Percentiles rank a stretch among this genome's conserved stretches.
These are phyloP conservation scores for Oryzias celebensis DNA, from an alignment of 2,113 vertebrate species.

Conservation along the genomic window DNA sequence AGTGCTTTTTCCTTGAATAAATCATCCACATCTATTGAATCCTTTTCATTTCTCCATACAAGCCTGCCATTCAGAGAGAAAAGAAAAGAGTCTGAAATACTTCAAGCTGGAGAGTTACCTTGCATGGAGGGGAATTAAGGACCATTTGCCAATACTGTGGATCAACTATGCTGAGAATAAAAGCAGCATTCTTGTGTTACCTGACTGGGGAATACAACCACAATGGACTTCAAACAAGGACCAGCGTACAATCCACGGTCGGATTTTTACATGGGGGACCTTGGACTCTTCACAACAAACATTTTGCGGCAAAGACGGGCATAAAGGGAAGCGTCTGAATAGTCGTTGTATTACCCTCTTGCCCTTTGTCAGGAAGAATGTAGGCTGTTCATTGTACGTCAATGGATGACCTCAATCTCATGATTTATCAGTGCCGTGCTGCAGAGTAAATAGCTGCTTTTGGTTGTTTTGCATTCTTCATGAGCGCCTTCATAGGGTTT, in stretches of 20 bases:
- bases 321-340: conserved; percentile 75
- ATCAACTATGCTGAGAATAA: conserved; percentile 78
- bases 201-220: conserved; percentile 79
- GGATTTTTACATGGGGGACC: conserved; percentile 82
- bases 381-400: conserved; percentile 64
- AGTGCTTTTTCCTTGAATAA: conserved; percentile 78
- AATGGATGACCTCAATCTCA: conserved; percentile 76
- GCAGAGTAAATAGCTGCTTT: conserved; percentile 59
- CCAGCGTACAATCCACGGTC: conserved; percentile 74
- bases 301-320: conserved; percentile 71
- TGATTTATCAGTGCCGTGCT: conserved; percentile 57
- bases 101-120: conserved; percentile 79
- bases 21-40: conserved; percentile 80
- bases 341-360: conserved; percentile 70
- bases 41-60: conserved; percentile 72
- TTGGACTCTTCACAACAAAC: conserved; percentile 77
- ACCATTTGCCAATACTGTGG: conserved; percentile 84
- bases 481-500: conserved; percentile 40
- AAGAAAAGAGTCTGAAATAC: conserved; percentile 79
- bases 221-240: conserved; percentile 82
- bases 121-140: conserved; percentile 78
- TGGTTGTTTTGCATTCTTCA: conserved; percentile 60
- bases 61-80: conserved; percentile 69
- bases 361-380: conserved; percentile 73
- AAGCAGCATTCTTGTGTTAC: conserved; percentile 80